Evolutionary conservation across 2,888 invertebrate genomes (phyloP).

Genomic region (Drosophila helvetica): DNA sequence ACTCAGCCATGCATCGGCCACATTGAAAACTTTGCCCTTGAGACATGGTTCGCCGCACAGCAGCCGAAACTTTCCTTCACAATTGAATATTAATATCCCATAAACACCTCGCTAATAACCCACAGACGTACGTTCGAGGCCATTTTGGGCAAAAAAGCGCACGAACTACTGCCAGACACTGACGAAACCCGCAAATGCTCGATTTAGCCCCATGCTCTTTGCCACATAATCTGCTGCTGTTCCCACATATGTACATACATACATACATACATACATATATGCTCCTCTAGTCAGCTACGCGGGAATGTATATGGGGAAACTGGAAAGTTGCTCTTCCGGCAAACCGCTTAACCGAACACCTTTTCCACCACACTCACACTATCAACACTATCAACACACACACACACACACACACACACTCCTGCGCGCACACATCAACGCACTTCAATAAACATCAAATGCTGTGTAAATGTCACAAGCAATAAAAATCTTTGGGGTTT

Average conservation of each 20-base stretch:
- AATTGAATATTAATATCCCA: constrained; percentile 68
- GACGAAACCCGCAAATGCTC: not conserved
- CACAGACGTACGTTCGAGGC: not conserved
- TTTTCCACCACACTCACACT: constrained; percentile 8
- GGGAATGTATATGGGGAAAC: not conserved
- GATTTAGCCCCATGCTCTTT: not conserved
- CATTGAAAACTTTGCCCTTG: not conserved
- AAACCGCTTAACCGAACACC: constrained; percentile 59
- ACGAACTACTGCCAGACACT: not conserved
- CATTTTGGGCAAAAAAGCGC: not conserved
- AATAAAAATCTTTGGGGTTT: constrained; percentile 62
- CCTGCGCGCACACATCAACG: constrained; percentile 8
- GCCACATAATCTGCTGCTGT: not conserved
- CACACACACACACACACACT: constrained; percentile 9
- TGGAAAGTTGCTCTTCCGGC: constrained; percentile 40
- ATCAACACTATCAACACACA: not conserved
- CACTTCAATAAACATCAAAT: constrained; percentile 67
- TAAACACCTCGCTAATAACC: constrained; percentile 43
- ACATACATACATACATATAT: not conserved
- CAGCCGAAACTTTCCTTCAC: constrained; percentile 40
- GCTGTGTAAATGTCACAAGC: constrained; percentile 67
- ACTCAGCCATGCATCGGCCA: not conserved
- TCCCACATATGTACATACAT: too few relatives aligned
- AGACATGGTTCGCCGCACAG: not conserved
- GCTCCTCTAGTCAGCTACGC: not conserved